A percentile compares a stretch with the other conserved stretches of the same genome.
Evolutionary conservation across 2,113 vertebrate genomes (phyloP).

Genomic region (Oncorhynchus kisutch): DNA sequence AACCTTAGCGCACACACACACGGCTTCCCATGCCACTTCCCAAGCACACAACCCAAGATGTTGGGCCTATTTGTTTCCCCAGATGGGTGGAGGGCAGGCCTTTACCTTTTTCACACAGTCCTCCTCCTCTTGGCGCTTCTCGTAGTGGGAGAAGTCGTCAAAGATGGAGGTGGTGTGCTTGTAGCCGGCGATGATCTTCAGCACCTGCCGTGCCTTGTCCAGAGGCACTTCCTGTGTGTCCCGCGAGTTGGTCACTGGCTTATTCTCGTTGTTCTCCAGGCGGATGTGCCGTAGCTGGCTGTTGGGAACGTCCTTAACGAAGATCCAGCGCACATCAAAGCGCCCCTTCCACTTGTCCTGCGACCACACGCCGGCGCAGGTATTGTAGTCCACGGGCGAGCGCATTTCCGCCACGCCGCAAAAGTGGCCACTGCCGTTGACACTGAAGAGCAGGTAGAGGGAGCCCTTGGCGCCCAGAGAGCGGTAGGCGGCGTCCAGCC

Average conservation of each 20-base stretch:
- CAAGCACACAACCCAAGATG: background rate
- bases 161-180: slow-evolving; percentile 99
- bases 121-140: slow-evolving; percentile 99
- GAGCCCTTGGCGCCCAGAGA: slow-evolving; percentile 94
- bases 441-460: slow-evolving; percentile 97
- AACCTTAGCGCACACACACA: background rate
- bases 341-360: slow-evolving; percentile 99
- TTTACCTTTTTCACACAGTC: slow-evolving; percentile 99
- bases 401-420: slow-evolving; percentile 99
- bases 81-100: slow-evolving; percentile 1
- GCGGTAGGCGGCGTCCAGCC: slow-evolving; percentile 93
- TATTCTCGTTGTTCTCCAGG: slow-evolving; percentile 99
- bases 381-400: slow-evolving; percentile 99
- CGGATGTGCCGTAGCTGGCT: slow-evolving; percentile 98
- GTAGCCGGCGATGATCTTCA: slow-evolving; percentile 99
- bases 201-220: slow-evolving; percentile 98
- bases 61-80: slow-evolving; percentile 2
- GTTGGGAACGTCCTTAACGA: slow-evolving; percentile 99
- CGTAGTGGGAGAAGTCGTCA: slow-evolving; percentile 99
- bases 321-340: slow-evolving; percentile 99
- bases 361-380: slow-evolving; percentile 98
- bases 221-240: slow-evolving; percentile 99
- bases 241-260: slow-evolving; percentile 99
- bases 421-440: slow-evolving; percentile 99
- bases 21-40: background rate